Percentiles rank a stretch among this genome's conserved stretches.
Evolutionary conservation across 2,113 vertebrate genomes (phyloP).

Genomic region (Diadophis punctatus): DNA sequence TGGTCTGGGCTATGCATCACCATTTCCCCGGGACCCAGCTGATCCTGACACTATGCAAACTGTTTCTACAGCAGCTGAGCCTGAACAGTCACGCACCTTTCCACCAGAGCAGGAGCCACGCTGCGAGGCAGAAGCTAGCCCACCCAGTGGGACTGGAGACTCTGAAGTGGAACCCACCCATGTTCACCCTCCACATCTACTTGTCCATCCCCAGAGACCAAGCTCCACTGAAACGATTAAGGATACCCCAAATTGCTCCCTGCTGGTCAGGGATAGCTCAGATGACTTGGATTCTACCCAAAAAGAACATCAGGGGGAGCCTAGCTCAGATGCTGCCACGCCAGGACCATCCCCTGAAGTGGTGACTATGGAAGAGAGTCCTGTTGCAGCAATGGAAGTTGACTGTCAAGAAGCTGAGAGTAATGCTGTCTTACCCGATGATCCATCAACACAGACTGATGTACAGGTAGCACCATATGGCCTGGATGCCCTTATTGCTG

Average conservation of each 20-base stretch:
- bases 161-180: slow-evolving; percentile 3
- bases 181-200: slow-evolving; percentile 36
- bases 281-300: slow-evolving; percentile 26
- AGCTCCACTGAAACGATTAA: slow-evolving; percentile 31
- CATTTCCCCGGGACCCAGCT: slow-evolving; percentile 73
- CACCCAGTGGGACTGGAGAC: background rate
- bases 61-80: slow-evolving; percentile 55
- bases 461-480: slow-evolving; percentile 57
- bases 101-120: slow-evolving; percentile 43
- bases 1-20: slow-evolving; percentile 75
- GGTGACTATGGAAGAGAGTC: slow-evolving; percentile 47
- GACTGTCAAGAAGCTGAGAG: slow-evolving; percentile 45
- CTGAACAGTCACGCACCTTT: slow-evolving; percentile 68
- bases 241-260: slow-evolving; percentile 8
- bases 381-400: slow-evolving; percentile 30
- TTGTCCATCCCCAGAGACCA: slow-evolving; percentile 45
- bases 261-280: slow-evolving; percentile 27
- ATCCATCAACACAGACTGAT: slow-evolving; percentile 47
- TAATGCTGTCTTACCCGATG: slow-evolving; percentile 60
- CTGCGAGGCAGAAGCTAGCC: slow-evolving; percentile 27
- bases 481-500: slow-evolving; percentile 88
- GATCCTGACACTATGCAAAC: slow-evolving; percentile 83
- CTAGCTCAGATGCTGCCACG: slow-evolving; percentile 54
- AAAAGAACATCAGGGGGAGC: slow-evolving; percentile 21
- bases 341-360: slow-evolving; percentile 59